Evolutionary conservation across 2,113 vertebrate genomes (phyloP).

Genomic region (Brachypodius melanocephalos): DNA sequence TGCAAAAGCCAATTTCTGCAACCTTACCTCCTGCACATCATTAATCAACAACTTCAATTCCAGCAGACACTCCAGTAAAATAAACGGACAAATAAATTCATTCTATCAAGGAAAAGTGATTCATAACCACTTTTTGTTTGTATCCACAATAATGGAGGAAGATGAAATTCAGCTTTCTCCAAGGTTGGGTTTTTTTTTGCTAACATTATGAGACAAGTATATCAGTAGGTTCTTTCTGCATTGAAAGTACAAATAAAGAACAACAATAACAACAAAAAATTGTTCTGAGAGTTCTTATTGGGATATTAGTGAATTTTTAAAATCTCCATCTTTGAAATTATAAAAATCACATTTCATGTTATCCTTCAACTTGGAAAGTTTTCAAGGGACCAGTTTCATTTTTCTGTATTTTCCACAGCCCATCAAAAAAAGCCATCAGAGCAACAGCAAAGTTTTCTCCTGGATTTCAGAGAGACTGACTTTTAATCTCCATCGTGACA

Average conservation of each 20-base stretch:
- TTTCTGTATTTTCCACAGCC: neutral
- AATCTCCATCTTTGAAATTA: neutral
- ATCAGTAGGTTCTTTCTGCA: neutral
- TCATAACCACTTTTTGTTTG: constrained; percentile 61
- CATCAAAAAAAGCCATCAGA: neutral
- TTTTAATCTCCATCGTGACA: neutral
- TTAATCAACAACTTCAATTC: constrained; percentile 52
- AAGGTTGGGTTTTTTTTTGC: neutral
- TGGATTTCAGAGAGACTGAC: neutral
- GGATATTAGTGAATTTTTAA: neutral
- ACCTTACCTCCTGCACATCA: neutral
- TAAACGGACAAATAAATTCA: constrained; percentile 60
- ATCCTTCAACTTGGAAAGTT: neutral
- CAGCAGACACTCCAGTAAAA: constrained; percentile 18
- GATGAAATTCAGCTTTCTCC: constrained; percentile 49
- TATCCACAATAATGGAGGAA: constrained; percentile 16
- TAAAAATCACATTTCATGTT: neutral
- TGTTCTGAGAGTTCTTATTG: neutral
- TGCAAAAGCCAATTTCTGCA: neutral
- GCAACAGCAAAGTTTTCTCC: neutral
- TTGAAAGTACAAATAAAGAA: neutral
- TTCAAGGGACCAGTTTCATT: neutral
- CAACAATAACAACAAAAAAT: neutral
- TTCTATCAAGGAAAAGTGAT: constrained; percentile 56
- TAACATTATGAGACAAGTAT: neutral